Evolutionary conservation across 2,888 invertebrate species (phyloP).

Genomic region (Eupithecia insigniata): DNA sequence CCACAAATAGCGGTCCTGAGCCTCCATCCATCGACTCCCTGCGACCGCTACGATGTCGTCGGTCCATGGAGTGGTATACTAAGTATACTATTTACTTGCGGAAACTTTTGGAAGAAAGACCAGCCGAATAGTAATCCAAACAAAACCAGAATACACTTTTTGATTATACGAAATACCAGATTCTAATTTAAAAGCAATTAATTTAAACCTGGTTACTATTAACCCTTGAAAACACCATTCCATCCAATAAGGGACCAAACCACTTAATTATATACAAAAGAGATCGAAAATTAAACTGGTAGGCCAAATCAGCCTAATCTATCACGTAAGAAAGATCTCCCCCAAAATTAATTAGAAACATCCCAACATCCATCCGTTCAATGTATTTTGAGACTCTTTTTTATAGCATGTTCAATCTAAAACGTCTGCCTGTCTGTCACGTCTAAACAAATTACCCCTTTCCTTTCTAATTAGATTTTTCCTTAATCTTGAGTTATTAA

Average conservation of each 20-base stretch:
- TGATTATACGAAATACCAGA: not conserved
- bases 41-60: no score
- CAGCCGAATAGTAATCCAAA: not conserved
- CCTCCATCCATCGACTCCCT: no score
- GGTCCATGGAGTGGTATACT: no score
- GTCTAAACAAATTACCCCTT: slow-evolving; percentile 16
- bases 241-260: not conserved
- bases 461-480: slow-evolving; percentile 10
- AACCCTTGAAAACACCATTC: slow-evolving; percentile 7
- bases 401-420: not conserved
- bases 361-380: slow-evolving; percentile 7
- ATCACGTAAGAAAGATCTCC: slow-evolving; percentile 15
- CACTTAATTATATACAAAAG: slow-evolving; percentile 19
- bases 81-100: no score
- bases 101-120: not conserved
- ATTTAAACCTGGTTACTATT: not conserved
- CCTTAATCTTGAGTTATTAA: slow-evolving; percentile 1
- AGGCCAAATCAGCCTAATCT: slow-evolving; percentile 3
- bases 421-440: slow-evolving; percentile 21
- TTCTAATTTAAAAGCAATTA: not conserved
- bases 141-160: not conserved
- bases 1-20: no score
- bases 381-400: slow-evolving; percentile 4
- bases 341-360: slow-evolving; percentile 21
- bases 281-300: slow-evolving; percentile 19